These are phyloP conservation scores for Hirtodrosophila alboralis DNA, from an alignment of 2,888 invertebrate species.

Conservation along the genomic window DNA sequence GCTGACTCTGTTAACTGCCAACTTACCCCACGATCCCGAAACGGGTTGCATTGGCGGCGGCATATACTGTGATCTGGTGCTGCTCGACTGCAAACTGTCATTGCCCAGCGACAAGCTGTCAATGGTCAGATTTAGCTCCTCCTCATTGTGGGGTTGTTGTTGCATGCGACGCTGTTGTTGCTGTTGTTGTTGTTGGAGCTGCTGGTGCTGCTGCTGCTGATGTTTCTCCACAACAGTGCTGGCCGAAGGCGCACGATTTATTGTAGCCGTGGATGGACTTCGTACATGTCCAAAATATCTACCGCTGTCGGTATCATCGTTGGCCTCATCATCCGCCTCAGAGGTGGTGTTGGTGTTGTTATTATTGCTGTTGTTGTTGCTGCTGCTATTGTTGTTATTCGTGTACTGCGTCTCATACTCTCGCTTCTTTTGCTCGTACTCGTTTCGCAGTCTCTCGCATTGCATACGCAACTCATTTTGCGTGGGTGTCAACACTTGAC, in stretches of 20 bases:
- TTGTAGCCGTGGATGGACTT: conserved; percentile 58
- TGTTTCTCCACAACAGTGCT: conserved; percentile 48
- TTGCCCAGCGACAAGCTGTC: conserved; percentile 81
- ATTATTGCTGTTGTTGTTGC: conserved; percentile 33
- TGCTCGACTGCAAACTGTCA: conserved; percentile 82
- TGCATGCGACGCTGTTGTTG: conserved; percentile 25
- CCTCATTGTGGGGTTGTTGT: conserved; percentile 44
- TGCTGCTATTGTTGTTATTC: conserved; percentile 30
- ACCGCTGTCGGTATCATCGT: conserved; percentile 75
- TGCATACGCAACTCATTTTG: conserved; percentile 71
- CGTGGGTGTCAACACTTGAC: conserved; percentile 33
- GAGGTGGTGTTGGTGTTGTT: conserved; percentile 64
- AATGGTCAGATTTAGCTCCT: conserved; percentile 78
- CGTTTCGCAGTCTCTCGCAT: conserved; percentile 76
- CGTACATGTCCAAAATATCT: conserved; percentile 61
- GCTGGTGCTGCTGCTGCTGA: conserved; percentile 10
- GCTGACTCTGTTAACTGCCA: conserved; percentile 1
- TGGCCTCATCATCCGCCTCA: conserved; percentile 81
- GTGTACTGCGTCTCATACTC: conserved; percentile 78
- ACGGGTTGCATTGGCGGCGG: conserved; percentile 83
- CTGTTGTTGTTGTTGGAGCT: conserved; percentile 3
- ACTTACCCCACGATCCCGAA: conserved; percentile 80
- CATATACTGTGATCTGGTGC: conserved; percentile 82
- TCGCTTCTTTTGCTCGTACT: conserved; percentile 82
- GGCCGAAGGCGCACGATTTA: conserved; percentile 61